Evolutionary conservation across 1,140 invertebrate species (phyloP), one percentile per base, ranked within the genome.

Genomic region (Drosophila santomea): DNA sequence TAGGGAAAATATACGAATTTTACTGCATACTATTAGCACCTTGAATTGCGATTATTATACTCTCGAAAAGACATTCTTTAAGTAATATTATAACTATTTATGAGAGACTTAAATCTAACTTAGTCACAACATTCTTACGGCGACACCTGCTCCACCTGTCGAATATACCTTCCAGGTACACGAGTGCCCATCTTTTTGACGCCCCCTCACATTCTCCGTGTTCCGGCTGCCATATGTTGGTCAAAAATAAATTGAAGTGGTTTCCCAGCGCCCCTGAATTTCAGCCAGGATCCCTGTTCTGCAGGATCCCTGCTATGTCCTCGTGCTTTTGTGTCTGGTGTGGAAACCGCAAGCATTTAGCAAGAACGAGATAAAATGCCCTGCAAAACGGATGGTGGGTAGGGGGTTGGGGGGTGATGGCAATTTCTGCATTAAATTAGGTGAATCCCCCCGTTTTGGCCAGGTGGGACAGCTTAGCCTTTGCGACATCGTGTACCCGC

Each of bases 221-320:
- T 73, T 20, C 55, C 38, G 63, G 36, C 56, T 62, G 78, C 83
- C 83, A 82, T 86, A 79, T 86, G 82, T 88, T 86, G 82, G 83
- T 88, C 82, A 86, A 82, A 86, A 79, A 82, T 86, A 86, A 86
- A 86, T 86, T 86, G 82, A 86, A 86, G 83, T 86, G 82, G 83
- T 88, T 79, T 73, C 59, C 76, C 61, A 39, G 47, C 74, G 59
- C 20, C 32, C 8, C 17, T 47, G 15, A 64, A 81, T 78, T 72
- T 81, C 50, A 68, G 61, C 35, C 68, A 77, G 38, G 38, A 28
- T 20, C 3, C 43, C 35, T 20, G 47, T 35, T 23, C 38, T 63
- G 35, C 25, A 43, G 20, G 20, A 20, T 20, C 20, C 20, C 76
- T 55, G 35, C 44, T 51, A 57, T 41, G 39, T 54, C 50, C 25